Base-by-base conservation (phyloP, 2,113 vertebrate species). In the Stegastes partitus region DNA sequence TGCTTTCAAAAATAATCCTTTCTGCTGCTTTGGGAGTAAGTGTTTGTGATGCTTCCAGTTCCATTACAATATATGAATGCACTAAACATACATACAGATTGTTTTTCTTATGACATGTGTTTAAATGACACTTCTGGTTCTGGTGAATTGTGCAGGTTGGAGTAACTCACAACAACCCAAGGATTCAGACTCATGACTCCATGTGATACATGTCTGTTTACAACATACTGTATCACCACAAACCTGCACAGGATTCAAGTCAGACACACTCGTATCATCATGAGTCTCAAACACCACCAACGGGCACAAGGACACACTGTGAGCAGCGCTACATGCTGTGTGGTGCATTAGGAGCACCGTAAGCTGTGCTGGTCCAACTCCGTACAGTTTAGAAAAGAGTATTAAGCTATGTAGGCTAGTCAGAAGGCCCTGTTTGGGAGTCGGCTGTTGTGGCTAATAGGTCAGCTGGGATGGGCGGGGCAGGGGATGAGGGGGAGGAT, bases 401-500 rank as follows among this genome's bases (percentile, higher is more conserved):
- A 87, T 87, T 83, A 90, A 55, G 76, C 57, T 79, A 79, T 85
- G 77, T 82, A 80, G 80, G 86, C 77, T 81, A 62, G 83, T 77
- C 81, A 79, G 70, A 53, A 65, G 57, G 69, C 65, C 58, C 54
- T 79, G 69, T 76, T 70, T 44, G 57, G 51, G 65, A 81, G 86
- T 77, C 78, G 74, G 81, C 75, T 61, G 71, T 58, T 66, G 82
- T 84, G 70, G 87, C 90, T 91, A 88, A 91, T 88, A 83, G 89
- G 90, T 91, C 88, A 91, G 25, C 73, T 58, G 8, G 56, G 55
- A 68, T 37, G 83, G 84, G 86, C 15, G 74, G 89, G 88, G 85
- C 62, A 49, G 50, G 74, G 82, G 83, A 89, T 87, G 87, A 91
- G 81, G 42, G 42, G 44, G 53, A 76, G 72, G 86, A 91, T 88